Base-by-base conservation (phyloP, 2,113 vertebrate species). In the Peromyscus leucopus region DNA sequence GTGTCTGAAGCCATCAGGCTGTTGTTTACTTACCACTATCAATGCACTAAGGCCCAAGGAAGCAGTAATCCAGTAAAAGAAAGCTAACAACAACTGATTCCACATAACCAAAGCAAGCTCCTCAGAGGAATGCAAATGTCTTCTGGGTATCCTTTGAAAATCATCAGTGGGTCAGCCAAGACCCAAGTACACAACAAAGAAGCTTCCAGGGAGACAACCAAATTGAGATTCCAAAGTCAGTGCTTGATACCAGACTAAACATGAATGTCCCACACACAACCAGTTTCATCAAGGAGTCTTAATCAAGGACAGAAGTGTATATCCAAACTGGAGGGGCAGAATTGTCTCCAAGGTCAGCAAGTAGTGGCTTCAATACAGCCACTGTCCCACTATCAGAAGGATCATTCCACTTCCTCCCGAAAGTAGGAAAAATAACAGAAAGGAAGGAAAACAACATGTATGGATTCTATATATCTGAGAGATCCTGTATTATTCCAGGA, bases 201-300 rank as follows among this genome's bases (percentile, higher is more conserved):
- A 26, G 1, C 33, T 59, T 87, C 16, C 0, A 33, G 5, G 21
- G 1, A 75, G 12, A 85, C 0, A 26, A 26, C 22, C 24, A 51
- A 15, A n/a, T 2, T 0, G 8, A 72, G 17, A 90, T 24, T 31
- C 65, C 22, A 46, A 42, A 15, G 48, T 10, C 78, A 31, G 26
- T 26, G 55, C 11, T 10, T 55, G 61, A 26, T 13, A 9, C 24
- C 67, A 57, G 36, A 16, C 3, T 19, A 59, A 71, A 24, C 7
- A 1, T 4, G 2, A 39, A 63, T 39, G 9, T 5, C 31, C 9
- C 74, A 13, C 0, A 0, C 21, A 15, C 33, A 79, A n/a, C 2
- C 28, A 90, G 2, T 1, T n/a, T 28, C 12, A 26, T 72, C 48
- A 19, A 59, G 9, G 17, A 39, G 3, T 26, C 2, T 7, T 22